These are phyloP conservation scores for Anastatus disparis DNA, from an alignment of 1,140 invertebrate genomes.

Conservation along the genomic window DNA sequence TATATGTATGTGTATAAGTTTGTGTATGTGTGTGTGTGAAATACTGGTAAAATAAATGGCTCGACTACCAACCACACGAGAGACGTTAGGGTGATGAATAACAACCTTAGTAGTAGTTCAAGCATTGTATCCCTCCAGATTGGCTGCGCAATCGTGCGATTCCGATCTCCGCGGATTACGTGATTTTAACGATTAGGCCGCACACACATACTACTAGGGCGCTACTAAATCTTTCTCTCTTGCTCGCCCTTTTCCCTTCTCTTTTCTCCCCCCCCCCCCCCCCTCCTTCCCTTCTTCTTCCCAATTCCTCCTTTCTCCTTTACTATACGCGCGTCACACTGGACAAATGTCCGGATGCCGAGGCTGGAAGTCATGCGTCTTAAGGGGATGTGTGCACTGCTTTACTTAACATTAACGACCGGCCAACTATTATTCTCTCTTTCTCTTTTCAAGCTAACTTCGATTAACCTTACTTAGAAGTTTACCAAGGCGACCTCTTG, in stretches of 20 bases:
- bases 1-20: too few relatives aligned
- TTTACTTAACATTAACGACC: conserved; percentile 20
- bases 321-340: conserved; percentile 57
- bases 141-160: conserved; percentile 25
- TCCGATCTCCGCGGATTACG: conserved; percentile 45
- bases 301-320: too few relatives aligned
- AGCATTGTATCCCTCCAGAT: too few relatives aligned
- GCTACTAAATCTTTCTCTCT: conserved; percentile 55
- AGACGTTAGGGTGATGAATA: conserved; percentile 1
- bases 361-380: conserved; percentile 65
- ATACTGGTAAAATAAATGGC: too few relatives aligned
- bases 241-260: conserved; percentile 53
- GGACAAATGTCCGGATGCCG: conserved; percentile 67
- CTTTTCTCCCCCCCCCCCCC: too few relatives aligned
- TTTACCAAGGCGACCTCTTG: neutral
- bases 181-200: conserved; percentile 49
- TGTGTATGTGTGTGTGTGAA: neutral
- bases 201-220: conserved; percentile 13
- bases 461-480: conserved; percentile 34
- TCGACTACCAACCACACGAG: too few relatives aligned
- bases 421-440: too few relatives aligned
- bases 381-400: conserved; percentile 39
- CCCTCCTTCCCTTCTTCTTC: too few relatives aligned
- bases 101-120: neutral
- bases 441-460: conserved; percentile 16